Evolutionary conservation across 2,113 vertebrate genomes (phyloP).

Genomic region (Pseudolaguvia tuberculata): DNA sequence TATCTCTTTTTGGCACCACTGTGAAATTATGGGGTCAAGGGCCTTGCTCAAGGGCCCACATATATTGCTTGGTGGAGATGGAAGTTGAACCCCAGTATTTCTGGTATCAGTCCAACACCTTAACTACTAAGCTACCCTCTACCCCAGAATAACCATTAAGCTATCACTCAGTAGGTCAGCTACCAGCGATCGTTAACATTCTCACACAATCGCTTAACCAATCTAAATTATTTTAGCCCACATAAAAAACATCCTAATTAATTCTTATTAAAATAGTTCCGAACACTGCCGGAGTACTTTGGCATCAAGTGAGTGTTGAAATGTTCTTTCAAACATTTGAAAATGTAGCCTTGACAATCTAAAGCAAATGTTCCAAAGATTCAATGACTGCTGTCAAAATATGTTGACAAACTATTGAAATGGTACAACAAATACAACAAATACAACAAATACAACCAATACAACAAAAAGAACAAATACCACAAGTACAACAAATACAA

Average conservation of each 20-base stretch:
- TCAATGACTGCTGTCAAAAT: slow-evolving; percentile 12
- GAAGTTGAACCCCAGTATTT: too few species aligned
- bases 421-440: slow-evolving; percentile 17
- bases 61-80: too few species aligned
- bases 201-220: background rate
- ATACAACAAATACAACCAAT: too few species aligned
- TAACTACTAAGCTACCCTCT: too few species aligned
- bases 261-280: background rate
- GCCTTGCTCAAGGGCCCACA: too few species aligned
- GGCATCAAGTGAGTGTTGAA: background rate
- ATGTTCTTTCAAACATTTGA: slow-evolving; percentile 1
- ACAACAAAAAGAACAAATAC: background rate
- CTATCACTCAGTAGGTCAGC: too few species aligned
- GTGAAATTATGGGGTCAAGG: too few species aligned
- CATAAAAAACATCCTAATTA: background rate
- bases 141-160: too few species aligned
- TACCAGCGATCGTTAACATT: background rate
- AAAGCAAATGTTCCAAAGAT: slow-evolving; percentile 16
- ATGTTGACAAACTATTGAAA: slow-evolving; percentile 16
- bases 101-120: too few species aligned
- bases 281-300: background rate
- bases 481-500: slow-evolving; percentile 41
- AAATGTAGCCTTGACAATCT: slow-evolving; percentile 7
- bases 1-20: too few species aligned
- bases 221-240: background rate